Percentiles rank a stretch among this genome's conserved stretches.
phyloP scores from a whole-genome alignment of 1,140 invertebrate species.

The Drosophila mayri region DNA sequence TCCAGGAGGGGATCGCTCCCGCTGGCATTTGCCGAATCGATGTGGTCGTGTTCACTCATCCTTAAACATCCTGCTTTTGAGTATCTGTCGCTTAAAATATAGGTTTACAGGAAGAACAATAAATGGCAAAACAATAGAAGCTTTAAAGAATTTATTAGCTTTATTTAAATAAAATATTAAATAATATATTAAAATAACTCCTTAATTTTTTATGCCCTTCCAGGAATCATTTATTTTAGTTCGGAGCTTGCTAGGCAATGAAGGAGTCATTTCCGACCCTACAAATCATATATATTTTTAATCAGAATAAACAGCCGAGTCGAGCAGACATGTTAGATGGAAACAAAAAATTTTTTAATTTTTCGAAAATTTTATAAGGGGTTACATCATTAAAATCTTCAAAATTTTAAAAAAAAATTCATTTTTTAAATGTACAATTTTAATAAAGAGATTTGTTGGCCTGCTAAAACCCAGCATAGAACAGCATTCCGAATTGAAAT shows the following conservation, averaged over 20 bases:
- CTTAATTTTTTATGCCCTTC: not conserved
- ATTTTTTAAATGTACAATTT: no score
- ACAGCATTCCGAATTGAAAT: no score
- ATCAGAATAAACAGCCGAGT: not conserved
- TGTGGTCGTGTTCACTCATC: conserved; percentile 41
- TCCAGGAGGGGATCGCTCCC: conserved; percentile 47
- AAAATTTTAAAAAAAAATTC: no score
- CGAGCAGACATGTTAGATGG: not conserved
- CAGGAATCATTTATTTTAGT: no score
- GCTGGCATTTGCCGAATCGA: conserved; percentile 41
- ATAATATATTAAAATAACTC: no score
- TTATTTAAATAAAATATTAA: no score
- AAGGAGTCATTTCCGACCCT: not conserved
- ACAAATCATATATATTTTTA: not conserved
- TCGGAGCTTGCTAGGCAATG: not conserved
- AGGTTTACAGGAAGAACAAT: not conserved
- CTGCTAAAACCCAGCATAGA: no score
- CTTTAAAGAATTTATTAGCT: not conserved
- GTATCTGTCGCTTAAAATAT: not conserved
- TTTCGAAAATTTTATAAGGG: no score
- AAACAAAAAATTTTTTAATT: not conserved
- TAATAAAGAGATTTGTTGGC: no score
- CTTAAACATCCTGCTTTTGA: conserved; percentile 14
- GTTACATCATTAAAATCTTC: no score
- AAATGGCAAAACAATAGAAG: not conserved